Evolutionary conservation across 2,888 invertebrate genomes (phyloP).

Genomic region (Ptilodon capucinus): DNA sequence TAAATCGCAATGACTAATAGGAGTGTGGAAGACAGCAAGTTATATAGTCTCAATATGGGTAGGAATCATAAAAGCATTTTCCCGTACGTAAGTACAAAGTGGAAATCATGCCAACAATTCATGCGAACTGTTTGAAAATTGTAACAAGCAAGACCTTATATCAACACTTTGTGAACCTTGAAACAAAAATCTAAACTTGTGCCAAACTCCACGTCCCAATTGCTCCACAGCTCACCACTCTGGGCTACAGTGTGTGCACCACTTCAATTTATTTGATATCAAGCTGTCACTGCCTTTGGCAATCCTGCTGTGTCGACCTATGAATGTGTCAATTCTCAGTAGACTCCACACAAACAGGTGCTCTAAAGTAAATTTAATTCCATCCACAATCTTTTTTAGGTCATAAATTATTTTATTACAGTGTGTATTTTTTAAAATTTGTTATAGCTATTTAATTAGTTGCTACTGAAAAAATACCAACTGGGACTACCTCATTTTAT

Average conservation of each 20-base stretch:
- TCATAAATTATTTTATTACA: too few species aligned
- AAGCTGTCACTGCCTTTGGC: conserved; percentile 35
- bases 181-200: background rate
- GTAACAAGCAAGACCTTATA: background rate
- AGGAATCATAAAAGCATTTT: too few species aligned
- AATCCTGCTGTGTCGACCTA: background rate
- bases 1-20: too few species aligned
- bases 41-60: too few species aligned
- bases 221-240: background rate
- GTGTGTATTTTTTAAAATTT: too few species aligned
- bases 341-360: background rate
- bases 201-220: background rate
- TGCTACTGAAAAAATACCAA: too few species aligned
- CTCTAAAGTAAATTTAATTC: background rate
- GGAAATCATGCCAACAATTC: background rate
- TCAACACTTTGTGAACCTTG: background rate
- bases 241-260: conserved; percentile 2
- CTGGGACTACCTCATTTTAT: too few species aligned
- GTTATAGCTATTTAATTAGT: too few species aligned
- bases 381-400: too few species aligned
- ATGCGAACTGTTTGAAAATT: background rate
- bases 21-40: too few species aligned
- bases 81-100: too few species aligned
- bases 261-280: conserved; percentile 48
- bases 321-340: background rate